Base-by-base conservation (phyloP, 2,113 vertebrate genomes). In the Sclerurus mexicanus region DNA sequence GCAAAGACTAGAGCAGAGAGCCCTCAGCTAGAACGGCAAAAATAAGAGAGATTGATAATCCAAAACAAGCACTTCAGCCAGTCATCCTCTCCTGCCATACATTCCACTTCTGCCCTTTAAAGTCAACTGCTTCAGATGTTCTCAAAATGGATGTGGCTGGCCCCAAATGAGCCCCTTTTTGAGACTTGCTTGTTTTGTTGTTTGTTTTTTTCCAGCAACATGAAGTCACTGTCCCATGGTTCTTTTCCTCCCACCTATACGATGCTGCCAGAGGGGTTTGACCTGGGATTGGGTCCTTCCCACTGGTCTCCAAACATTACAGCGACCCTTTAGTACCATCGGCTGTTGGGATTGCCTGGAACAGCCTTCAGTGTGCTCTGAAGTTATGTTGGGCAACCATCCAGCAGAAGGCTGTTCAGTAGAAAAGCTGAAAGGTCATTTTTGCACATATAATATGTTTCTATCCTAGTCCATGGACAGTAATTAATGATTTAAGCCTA, bases 361-460 rank as follows among this genome's bases (percentile, higher is more conserved):
- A 91, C 85, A 93, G 90, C 50, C 83, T 83, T 55, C 53, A 86
- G 83, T 63, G 79, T 78, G 52, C 80, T 92, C 90, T 69, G 42
- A 95, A 96, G 92, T 96, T 96, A 75, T 82, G 73, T 33, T 87
- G 83, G 88, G 93, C 80, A 92, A 19, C 39, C 63, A 42, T 86
- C 92, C 92, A 95, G 95, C 83, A 94, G 92, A 97, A 92, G 55
- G 85, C 79, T 87, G 71, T 22, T 85, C 87, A 62, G 64, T 87
- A 80, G 73, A 81, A 92, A 81, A 96, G 73, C 83, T 58, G 52
- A 94, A 95, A 93, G 86, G 95, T 89, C 93, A 89, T 47, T 93
- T 92, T 89, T 89, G 80, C 86, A 82, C 73, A 53, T 78, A 87
- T 78, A 96, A 87, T 66, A 44, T 90, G 83, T 78, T 89, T 71